Evolutionary conservation across 2,888 invertebrate species (phyloP).

Genomic region (Archips xylosteana): DNA sequence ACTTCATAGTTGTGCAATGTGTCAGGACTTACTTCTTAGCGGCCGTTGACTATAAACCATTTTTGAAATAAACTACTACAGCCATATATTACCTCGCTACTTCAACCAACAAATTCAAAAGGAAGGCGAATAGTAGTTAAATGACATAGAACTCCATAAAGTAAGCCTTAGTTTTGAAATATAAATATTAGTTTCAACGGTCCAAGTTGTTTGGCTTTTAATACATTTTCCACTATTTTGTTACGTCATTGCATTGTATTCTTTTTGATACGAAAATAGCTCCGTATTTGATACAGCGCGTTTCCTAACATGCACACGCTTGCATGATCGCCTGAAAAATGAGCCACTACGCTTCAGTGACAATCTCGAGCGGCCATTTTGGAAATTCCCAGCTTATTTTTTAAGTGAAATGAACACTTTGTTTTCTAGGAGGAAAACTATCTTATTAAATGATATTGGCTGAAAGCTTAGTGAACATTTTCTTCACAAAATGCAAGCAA

Average conservation of each 20-base stretch:
- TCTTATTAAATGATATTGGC: constrained; percentile 19
- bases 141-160: too few species aligned
- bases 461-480: background rate
- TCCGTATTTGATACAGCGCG: constrained; percentile 4
- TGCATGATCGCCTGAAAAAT: constrained; percentile 23
- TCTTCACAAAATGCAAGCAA: background rate
- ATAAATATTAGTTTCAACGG: too few species aligned
- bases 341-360: constrained; percentile 30
- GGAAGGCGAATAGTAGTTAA: too few species aligned
- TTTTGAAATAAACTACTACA: too few species aligned
- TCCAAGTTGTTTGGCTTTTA: background rate
- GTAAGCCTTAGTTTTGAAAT: too few species aligned
- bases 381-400: constrained; percentile 31
- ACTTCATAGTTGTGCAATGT: too few species aligned
- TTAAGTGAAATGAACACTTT: constrained; percentile 34
- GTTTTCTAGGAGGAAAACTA: constrained; percentile 24
- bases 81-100: too few species aligned
- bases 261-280: constrained; percentile 1
- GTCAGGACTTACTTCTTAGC: too few species aligned
- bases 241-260: background rate
- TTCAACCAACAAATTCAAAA: too few species aligned
- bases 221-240: background rate
- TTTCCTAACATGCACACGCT: constrained; percentile 13
- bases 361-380: constrained; percentile 30
- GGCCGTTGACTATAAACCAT: too few species aligned